phyloP scores from a whole-genome alignment of 2,113 vertebrate genomes.

The Climacteris rufus region DNA sequence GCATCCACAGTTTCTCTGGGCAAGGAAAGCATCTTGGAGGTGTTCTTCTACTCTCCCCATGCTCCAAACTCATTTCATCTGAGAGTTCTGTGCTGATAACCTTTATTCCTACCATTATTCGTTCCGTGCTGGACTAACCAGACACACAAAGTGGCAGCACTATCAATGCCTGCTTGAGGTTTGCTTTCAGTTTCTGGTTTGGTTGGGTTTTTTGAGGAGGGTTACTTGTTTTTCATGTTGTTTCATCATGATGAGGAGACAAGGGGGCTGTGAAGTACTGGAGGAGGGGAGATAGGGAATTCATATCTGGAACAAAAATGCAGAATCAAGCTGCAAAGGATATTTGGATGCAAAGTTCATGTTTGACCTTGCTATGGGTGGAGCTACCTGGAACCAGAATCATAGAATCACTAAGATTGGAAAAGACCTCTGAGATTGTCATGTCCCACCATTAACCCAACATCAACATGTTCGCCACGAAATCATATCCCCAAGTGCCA shows the following conservation, averaged over 20 bases:
- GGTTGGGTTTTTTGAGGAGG: accelerated
- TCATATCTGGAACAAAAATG: not conserved
- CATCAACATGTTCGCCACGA: accelerated
- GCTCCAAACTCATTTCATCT: not conserved
- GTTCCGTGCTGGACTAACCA: not conserved
- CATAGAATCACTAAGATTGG: not conserved
- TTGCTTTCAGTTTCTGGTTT: not conserved
- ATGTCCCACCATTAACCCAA: not conserved
- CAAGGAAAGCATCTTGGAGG: not conserved
- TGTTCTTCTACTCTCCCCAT: accelerated
- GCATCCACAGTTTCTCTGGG: not conserved
- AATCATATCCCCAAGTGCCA: not conserved
- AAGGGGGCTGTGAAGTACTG: accelerated
- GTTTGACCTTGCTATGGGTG: not conserved
- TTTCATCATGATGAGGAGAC: not conserved
- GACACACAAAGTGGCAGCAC: not conserved
- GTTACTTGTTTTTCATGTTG: not conserved
- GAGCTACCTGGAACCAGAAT: not conserved
- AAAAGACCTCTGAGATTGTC: not conserved
- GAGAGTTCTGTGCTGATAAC: not conserved
- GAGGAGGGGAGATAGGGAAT: not conserved
- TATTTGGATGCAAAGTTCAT: not conserved
- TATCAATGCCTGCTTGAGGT: accelerated
- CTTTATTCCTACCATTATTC: not conserved
- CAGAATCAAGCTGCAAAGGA: not conserved